phyloP scores from a whole-genome alignment of 2,797 vertebrate genomes.

The Menidia menidia region DNA sequence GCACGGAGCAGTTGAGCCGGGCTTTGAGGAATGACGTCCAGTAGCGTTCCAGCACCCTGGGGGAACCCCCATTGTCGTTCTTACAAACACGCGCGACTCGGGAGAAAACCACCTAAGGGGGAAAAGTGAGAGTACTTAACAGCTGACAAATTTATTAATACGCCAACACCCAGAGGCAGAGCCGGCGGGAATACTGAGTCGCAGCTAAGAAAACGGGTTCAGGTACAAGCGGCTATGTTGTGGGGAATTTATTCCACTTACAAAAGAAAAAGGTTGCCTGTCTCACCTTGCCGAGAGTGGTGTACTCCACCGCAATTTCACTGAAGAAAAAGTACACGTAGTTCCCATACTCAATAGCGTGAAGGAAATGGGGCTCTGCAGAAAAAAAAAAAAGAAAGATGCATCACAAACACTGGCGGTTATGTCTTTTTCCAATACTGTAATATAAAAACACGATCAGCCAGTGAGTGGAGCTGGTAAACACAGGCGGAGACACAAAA shows the following conservation, averaged over 20 bases:
- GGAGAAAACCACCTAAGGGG: constrained; percentile 90
- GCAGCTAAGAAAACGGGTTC: neutral
- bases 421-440: constrained; percentile 32
- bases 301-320: constrained; percentile 94
- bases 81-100: constrained; percentile 93
- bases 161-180: neutral
- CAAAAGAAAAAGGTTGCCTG: neutral
- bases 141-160: neutral
- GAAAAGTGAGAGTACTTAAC: neutral
- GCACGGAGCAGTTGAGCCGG: constrained; percentile 93
- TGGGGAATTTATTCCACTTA: neutral
- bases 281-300: constrained; percentile 90
- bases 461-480: constrained; percentile 17
- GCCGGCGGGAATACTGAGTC: constrained; percentile 1
- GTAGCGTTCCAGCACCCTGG: constrained; percentile 92
- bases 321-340: constrained; percentile 97
- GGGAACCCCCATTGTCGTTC: constrained; percentile 93
- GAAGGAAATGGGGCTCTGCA: constrained; percentile 93
- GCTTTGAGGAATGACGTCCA: constrained; percentile 98
- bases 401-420: constrained; percentile 22
- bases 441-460: constrained; percentile 14
- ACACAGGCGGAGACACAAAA: constrained; percentile 29
- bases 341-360: constrained; percentile 91
- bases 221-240: neutral
- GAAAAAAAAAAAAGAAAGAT: constrained; percentile 17